phyloP scores from a whole-genome alignment of 35 echinoderm and acorn worm genomes.

The Eucidaris tribuloides region DNA sequence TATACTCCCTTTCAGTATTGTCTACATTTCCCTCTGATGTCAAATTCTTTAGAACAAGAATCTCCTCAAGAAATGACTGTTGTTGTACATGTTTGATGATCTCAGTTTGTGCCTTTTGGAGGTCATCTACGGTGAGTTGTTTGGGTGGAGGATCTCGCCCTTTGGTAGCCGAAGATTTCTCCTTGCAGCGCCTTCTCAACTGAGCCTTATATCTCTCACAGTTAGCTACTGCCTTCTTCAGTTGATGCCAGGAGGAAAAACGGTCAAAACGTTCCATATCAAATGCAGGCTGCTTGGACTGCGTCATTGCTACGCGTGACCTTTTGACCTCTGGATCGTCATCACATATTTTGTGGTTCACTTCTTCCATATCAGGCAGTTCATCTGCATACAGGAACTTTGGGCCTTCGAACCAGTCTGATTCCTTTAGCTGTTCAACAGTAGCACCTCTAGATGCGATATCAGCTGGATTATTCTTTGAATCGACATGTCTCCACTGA shows the following conservation, averaged over 20 bases:
- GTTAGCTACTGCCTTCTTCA: constrained; percentile 27
- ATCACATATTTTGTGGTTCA: background rate
- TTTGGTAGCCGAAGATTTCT: background rate
- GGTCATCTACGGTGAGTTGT: background rate
- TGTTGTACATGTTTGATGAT: background rate
- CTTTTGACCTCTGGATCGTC: background rate
- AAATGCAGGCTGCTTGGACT: background rate
- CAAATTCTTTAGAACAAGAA: background rate
- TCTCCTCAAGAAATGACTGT: background rate
- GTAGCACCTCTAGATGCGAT: too few species aligned
- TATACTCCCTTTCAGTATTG: background rate
- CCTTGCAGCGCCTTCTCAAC: background rate
- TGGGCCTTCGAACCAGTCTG: too few species aligned
- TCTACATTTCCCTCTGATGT: background rate
- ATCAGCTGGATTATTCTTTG: too few species aligned
- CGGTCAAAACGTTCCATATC: background rate
- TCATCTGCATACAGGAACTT: too few species aligned
- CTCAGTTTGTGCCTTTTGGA: background rate
- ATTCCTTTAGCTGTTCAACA: too few species aligned
- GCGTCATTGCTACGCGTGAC: background rate
- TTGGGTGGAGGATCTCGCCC: background rate
- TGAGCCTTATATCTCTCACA: background rate
- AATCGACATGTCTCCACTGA: too few species aligned
- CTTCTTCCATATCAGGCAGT: too few species aligned
- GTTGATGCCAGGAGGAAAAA: constrained; percentile 23